Percentiles rank a stretch among this genome's conserved stretches.
Conservation (phyloP, 1,140 invertebrate species). For the Papilio polytes region DNA sequence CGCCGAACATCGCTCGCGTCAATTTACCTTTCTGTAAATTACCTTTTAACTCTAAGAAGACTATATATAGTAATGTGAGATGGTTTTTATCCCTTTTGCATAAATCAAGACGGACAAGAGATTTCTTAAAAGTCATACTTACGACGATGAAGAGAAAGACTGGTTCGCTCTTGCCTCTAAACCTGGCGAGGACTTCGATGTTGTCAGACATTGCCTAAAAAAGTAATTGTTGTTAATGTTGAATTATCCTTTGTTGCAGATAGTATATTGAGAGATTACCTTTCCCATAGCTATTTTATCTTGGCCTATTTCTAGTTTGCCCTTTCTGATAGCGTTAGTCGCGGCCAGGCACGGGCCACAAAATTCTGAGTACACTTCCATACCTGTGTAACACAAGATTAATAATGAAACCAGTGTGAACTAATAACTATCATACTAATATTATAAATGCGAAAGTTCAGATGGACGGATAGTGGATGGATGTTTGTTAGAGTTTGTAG, state of each 20-base stretch:
- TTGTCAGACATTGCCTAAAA: constrained; percentile 67
- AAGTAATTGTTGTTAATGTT: no score
- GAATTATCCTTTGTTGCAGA: no score
- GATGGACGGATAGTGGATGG: no score
- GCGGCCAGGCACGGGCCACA: constrained; percentile 72
- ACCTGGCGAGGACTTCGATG: constrained; percentile 63
- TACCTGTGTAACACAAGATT: constrained; percentile 52
- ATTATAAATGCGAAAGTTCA: no score
- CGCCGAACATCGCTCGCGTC: constrained; percentile 70
- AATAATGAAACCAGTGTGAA: neutral
- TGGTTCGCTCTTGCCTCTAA: constrained; percentile 72
- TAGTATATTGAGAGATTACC: constrained; percentile 47
- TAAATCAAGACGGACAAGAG: no score
- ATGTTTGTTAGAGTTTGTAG: no score
- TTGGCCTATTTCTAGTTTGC: constrained; percentile 73
- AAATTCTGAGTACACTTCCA: constrained; percentile 79
- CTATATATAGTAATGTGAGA: no score
- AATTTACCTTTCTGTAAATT: constrained; percentile 65
- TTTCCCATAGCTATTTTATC: constrained; percentile 74
- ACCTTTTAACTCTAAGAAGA: no score
- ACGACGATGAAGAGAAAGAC: constrained; percentile 72
- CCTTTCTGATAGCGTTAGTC: constrained; percentile 68
- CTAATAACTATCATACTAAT: no score
- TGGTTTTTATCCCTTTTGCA: no score
- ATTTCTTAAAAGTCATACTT: constrained; percentile 29